Base-by-base conservation (phyloP, 2,888 invertebrate genomes). In the Macaria liturata region DNA sequence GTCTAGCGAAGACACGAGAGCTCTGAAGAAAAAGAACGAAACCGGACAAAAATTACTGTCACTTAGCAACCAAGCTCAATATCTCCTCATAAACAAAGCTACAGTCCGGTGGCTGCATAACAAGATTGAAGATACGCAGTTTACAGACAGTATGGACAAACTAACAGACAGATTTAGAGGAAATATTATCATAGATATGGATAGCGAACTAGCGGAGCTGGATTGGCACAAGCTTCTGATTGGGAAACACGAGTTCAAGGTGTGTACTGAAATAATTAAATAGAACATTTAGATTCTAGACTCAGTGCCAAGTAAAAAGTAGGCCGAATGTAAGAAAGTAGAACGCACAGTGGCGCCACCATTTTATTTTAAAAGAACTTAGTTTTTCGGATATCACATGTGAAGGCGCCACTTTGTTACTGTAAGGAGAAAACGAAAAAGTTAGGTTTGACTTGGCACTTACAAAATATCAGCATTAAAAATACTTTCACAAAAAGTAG, bases 11-110 rank as follows among this genome's bases (percentile, higher is more conserved):
- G 83, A 88, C 42, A 76, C 75, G 9, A 83, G 92, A 68, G 56
- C 70, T 9, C 77, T 78, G 56, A 89, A 85, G 72, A 85, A 81
- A 48, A 87, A 84, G 54, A 66, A 63, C 3, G 74, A 77, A 7
- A 54, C 3, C 20, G 78, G 80, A 9, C 67, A 77, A 32, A 84
- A 77, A 49, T 59, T 83, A 40, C 73, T 92, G 37, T 95, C 96
- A 0, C 86, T 97, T 57, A 94, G 95, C 49, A 98, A 97, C 83
- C 95, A 97, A 87, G 96, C 97, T 0, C 98, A 98, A 78, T 98
- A 94, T 83, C 93, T 99, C 49, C 84, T 98, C 49, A 91, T 98
- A 52, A 97, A 96, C 80, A 92, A 93, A 69, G 93, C 95, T 0
- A 98, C 98, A 64, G 94, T 98, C 0, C 83, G 93, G 60, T 96